Base-by-base conservation (phyloP, 1,140 invertebrate species). In the Aradophagus sp. region DNA sequence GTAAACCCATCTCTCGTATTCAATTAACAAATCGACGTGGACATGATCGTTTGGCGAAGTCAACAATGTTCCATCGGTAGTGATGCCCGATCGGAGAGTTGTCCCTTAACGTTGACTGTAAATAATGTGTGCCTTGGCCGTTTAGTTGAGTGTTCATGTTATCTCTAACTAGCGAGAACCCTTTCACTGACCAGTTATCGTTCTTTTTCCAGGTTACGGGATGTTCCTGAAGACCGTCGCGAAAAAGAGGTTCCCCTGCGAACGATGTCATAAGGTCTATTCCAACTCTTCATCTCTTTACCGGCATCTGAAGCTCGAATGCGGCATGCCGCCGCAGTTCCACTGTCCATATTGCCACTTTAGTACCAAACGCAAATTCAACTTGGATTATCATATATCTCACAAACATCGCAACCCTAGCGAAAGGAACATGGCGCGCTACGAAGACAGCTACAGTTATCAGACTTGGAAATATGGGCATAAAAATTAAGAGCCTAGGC, bases 291-390 rank as follows among this genome's bases (percentile, higher is more conserved):
- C 80, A 0, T 80, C 83, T 1, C 70, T 84, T 15, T 77, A 79
- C 11, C 87, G 90, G 5, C 91, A 92, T 80, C 84, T 89, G 59
- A 88, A 88, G 68, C 85, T 90, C 58, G 90, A 92, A 78, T 91
- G 91, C 77, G 89, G 90, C n/a, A 87, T 87, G 78, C 87, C 89
- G 55, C 89, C 90, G 10, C 87, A 89, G 77, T 91, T 91, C 82
- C 86, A 88, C 69, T 92, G 91, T 70, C 88, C 88, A 5, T 86
- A 88, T 78, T 91, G 90, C 62, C 66, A 69, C 17, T 85, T 84
- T 71, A 81, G 88, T 71, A 87, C 88, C 62, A 89, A 86, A 16
- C 72, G 85, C 41, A 86, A 86, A 19, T 83, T 81, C 62, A 84
- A 83, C 67, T 35, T 86, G 48, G 63, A 80, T 31, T 76, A 74